phyloP scores from a whole-genome alignment of 2,888 invertebrate genomes.

The Agrotis clavis region DNA sequence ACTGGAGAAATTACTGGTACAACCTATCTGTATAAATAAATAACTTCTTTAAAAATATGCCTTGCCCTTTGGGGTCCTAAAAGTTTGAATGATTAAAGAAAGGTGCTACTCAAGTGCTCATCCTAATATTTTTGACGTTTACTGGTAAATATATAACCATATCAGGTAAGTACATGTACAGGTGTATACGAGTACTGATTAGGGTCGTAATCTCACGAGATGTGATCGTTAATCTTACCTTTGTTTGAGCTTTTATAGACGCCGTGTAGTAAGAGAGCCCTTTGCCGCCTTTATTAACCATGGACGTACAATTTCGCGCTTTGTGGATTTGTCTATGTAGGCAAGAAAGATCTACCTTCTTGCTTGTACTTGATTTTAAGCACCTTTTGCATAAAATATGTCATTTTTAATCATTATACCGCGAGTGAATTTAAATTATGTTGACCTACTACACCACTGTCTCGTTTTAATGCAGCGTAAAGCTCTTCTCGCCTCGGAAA shows the following conservation, averaged over 20 bases:
- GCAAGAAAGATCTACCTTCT: no score
- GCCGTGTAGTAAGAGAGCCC: slow-evolving; percentile 40
- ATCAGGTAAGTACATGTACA: slow-evolving; percentile 6
- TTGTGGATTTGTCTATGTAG: slow-evolving; percentile 10
- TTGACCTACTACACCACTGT: neutral
- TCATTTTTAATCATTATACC: neutral
- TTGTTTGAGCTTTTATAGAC: slow-evolving; percentile 61
- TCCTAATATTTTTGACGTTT: neutral
- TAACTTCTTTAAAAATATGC: no score
- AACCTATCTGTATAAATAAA: no score
- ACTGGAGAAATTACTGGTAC: no score
- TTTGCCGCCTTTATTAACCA: slow-evolving; percentile 55
- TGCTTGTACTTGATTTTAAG: neutral
- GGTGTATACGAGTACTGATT: slow-evolving; percentile 50
- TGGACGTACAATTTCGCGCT: slow-evolving; percentile 31
- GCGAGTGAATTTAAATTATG: slow-evolving; percentile 22
- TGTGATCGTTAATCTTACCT: slow-evolving; percentile 68
- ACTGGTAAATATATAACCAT: slow-evolving; percentile 17
- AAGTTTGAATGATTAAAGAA: no score
- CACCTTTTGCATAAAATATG: neutral
- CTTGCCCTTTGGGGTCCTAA: no score
- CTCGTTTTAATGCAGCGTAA: slow-evolving; percentile 2
- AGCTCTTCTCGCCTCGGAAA: slow-evolving; percentile 32
- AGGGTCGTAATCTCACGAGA: slow-evolving; percentile 58
- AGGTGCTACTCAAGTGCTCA: neutral